These are phyloP conservation scores for Psilopsiagon aymara DNA, from an alignment of 2,113 vertebrate genomes.

Conservation along the genomic window DNA sequence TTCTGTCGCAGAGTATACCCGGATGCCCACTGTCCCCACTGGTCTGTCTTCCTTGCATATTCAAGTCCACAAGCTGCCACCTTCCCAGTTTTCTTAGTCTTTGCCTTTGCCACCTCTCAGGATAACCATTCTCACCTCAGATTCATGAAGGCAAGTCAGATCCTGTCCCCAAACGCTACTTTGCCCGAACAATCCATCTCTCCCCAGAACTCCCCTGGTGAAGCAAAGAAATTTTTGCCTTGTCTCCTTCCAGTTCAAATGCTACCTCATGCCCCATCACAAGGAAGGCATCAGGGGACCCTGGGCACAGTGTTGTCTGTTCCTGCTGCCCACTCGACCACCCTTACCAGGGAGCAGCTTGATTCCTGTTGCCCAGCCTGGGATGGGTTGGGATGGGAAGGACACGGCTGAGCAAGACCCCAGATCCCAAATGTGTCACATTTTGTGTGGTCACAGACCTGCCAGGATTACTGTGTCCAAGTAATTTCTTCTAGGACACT, in stretches of 20 bases:
- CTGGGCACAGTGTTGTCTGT: accelerated
- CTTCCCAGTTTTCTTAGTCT: background rate
- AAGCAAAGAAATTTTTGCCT: background rate
- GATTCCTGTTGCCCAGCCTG: background rate
- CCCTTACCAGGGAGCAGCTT: background rate
- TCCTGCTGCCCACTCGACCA: background rate
- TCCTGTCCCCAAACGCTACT: background rate
- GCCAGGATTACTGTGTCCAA: background rate
- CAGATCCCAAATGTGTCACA: background rate
- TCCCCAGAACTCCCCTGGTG: background rate
- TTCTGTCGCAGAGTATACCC: background rate
- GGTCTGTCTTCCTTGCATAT: background rate
- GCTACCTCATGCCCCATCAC: background rate
- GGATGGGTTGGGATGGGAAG: background rate
- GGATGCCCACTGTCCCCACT: background rate
- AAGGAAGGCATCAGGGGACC: background rate
- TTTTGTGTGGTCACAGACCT: background rate
- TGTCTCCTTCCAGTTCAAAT: background rate
- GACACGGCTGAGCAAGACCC: background rate
- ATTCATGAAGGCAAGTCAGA: background rate
- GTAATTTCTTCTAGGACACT: background rate
- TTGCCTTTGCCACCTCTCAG: background rate
- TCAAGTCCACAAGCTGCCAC: background rate
- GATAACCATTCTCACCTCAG: background rate
- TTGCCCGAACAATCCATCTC: background rate